phyloP scores from a whole-genome alignment of 2,113 vertebrate species.

The Trachemys scripta region DNA sequence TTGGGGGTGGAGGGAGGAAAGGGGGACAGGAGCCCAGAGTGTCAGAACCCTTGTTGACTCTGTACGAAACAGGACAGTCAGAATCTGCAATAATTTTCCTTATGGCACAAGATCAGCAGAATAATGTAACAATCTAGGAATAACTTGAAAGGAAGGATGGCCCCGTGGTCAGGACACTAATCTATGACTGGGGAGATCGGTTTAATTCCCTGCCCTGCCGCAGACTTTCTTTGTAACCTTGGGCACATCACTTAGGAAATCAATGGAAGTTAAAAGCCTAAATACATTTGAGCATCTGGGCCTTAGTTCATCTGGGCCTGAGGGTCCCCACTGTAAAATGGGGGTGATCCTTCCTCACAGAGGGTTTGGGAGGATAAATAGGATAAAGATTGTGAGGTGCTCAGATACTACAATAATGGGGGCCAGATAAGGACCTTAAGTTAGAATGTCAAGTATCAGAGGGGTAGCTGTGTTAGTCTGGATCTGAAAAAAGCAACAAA shows the following conservation, averaged over 20 bases:
- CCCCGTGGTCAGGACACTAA: neutral
- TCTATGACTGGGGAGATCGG: neutral
- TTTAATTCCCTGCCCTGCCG: neutral
- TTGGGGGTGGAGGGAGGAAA: neutral
- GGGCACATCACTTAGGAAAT: neutral
- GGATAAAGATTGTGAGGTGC: neutral
- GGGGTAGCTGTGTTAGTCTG: too few species aligned
- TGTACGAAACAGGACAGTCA: neutral
- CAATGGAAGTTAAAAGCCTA: neutral
- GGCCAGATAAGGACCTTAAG: neutral
- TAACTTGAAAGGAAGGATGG: neutral
- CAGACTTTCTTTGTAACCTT: neutral
- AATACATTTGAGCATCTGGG: neutral
- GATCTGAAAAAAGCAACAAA: too few species aligned
- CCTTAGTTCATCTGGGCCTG: neutral
- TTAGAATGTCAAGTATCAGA: neutral
- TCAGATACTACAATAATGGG: neutral
- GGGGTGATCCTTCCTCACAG: neutral
- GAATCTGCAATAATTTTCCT: neutral
- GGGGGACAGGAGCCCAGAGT: neutral
- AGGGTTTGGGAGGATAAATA: neutral
- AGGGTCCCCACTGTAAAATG: neutral
- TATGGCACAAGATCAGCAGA: neutral
- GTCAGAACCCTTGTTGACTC: neutral
- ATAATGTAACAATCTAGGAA: neutral